phyloP scores from a whole-genome alignment of 2,113 vertebrate species.

The Burhinus oedicnemus region DNA sequence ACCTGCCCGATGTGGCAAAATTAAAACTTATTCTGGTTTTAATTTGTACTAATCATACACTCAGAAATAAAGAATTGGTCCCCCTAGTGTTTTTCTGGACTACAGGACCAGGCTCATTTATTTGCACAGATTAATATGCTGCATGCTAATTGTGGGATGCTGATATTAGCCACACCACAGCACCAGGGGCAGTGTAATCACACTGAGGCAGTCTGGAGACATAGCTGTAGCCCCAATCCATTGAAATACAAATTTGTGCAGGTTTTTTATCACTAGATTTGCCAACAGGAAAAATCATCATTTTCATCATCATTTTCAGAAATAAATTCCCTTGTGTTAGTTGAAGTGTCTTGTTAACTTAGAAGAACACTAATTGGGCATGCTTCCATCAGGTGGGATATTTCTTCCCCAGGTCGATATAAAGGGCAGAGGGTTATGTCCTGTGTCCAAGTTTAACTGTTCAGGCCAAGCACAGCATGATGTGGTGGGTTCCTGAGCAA shows the following conservation, averaged over 20 bases:
- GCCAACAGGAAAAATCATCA: background rate
- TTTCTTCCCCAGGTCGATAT: background rate
- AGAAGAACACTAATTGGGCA: background rate
- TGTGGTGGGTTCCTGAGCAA: background rate
- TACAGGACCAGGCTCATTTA: background rate
- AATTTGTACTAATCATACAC: slow-evolving; percentile 62
- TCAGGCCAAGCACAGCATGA: accelerated
- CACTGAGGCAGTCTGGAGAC: background rate
- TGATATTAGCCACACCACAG: background rate
- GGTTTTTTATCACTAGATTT: background rate
- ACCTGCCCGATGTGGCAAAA: slow-evolving; percentile 8
- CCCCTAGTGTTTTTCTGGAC: slow-evolving; percentile 55
- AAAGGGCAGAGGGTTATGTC: background rate
- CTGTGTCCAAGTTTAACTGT: background rate
- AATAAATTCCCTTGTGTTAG: background rate
- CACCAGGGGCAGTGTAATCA: background rate
- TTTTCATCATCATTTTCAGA: background rate
- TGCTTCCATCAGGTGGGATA: background rate
- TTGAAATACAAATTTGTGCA: background rate
- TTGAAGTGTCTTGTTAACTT: background rate
- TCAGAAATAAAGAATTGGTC: slow-evolving; percentile 62
- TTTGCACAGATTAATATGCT: slow-evolving; percentile 9
- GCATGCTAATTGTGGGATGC: slow-evolving; percentile 4
- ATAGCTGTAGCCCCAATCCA: background rate
- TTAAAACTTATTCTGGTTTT: slow-evolving; percentile 58